Percentiles rank a stretch among this genome's conserved stretches.
Evolutionary conservation across 2,888 invertebrate species (phyloP).

Genomic region (Netelia virgata): DNA sequence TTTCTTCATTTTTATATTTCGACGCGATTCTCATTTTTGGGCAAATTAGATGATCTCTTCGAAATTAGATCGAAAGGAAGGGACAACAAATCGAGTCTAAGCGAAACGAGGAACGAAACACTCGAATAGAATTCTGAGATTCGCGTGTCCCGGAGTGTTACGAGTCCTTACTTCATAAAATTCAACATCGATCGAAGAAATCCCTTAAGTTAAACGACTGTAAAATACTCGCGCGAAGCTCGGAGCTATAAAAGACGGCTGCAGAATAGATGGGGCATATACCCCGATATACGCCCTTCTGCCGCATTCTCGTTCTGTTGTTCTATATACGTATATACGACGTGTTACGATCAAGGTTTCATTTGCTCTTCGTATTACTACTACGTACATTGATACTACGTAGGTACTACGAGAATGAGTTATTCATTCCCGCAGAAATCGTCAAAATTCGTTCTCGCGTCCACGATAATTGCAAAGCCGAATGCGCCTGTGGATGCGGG

Average conservation of each 20-base stretch:
- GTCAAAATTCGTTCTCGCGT: not conserved
- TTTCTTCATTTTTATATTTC: too few relatives aligned
- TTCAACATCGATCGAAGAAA: not conserved
- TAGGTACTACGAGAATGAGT: not conserved
- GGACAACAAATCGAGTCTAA: too few relatives aligned
- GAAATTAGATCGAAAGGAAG: not conserved
- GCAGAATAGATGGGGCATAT: not conserved
- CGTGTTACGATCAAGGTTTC: not conserved
- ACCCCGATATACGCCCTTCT: not conserved
- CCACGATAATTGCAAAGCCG: not conserved
- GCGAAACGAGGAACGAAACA: not conserved
- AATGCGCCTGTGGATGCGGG: not conserved
- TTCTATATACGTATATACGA: not conserved
- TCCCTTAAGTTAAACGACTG: not conserved
- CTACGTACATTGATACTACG: not conserved
- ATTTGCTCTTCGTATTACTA: not conserved
- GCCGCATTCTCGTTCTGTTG: not conserved
- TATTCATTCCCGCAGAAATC: not conserved
- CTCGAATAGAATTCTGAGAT: not conserved
- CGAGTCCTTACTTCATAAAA: not conserved
- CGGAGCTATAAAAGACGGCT: not conserved
- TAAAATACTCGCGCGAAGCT: not conserved
- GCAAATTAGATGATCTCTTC: not conserved
- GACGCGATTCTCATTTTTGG: not conserved
- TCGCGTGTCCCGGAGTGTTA: not conserved